phyloP scores from a whole-genome alignment of 2,888 invertebrate species.

The Apamea sordens region DNA sequence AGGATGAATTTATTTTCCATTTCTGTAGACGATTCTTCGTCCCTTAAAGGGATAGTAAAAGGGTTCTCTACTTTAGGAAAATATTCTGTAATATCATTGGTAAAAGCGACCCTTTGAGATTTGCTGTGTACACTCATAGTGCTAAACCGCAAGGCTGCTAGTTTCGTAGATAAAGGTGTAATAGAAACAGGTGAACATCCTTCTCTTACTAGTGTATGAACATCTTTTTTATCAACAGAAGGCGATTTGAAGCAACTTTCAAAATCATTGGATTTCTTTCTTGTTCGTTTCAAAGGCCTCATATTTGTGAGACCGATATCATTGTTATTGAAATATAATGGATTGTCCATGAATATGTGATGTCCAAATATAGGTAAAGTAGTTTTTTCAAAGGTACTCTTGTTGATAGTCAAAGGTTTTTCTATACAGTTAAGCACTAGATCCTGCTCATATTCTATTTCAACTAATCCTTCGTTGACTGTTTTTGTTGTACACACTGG shows the following conservation, averaged over 20 bases:
- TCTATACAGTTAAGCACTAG: conserved; percentile 85
- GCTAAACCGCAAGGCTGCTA: conserved; percentile 91
- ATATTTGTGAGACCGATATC: conserved; percentile 79
- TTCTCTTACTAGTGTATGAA: conserved; percentile 84
- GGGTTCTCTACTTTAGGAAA: conserved; percentile 88
- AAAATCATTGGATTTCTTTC: conserved; percentile 87
- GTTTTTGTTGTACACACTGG: conserved; percentile 85
- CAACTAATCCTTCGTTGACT: conserved; percentile 87
- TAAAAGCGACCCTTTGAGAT: conserved; percentile 77
- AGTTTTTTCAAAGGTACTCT: conserved; percentile 79
- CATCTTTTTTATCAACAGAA: conserved; percentile 85
- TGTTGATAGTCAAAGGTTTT: conserved; percentile 77
- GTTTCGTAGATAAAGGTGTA: conserved; percentile 91
- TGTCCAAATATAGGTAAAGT: conserved; percentile 88
- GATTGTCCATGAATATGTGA: conserved; percentile 87
- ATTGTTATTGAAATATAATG: conserved; percentile 87
- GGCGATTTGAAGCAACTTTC: conserved; percentile 87
- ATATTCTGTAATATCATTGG: conserved; percentile 87
- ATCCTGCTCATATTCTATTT: conserved; percentile 90
- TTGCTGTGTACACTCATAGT: conserved; percentile 86
- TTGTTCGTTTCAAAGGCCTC: conserved; percentile 84
- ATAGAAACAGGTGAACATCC: conserved; percentile 88
- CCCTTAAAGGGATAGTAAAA: conserved; percentile 82
- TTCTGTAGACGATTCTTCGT: conserved; percentile 87
- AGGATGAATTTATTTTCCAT: conserved; percentile 89